These are phyloP conservation scores for Synergus laeviventris DNA, from an alignment of 2,888 invertebrate genomes.

Conservation along the genomic window DNA sequence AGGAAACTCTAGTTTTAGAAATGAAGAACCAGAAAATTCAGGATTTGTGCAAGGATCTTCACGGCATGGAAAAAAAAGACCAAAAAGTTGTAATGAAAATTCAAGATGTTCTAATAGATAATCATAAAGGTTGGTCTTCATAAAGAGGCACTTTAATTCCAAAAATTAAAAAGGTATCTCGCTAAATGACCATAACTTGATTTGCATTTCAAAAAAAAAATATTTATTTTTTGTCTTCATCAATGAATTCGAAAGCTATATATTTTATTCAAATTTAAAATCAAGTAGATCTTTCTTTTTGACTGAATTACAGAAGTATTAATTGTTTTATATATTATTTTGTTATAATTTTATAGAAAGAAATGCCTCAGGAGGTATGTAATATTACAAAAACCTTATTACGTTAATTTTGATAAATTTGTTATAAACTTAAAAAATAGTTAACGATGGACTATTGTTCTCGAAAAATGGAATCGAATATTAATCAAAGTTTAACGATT, in stretches of 20 bases:
- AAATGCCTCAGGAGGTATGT: background rate
- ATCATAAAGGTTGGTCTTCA: background rate
- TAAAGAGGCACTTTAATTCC: background rate
- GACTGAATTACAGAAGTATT: background rate
- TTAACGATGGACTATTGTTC: background rate
- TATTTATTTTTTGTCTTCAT: background rate
- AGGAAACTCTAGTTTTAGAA: background rate
- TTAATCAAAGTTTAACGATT: background rate
- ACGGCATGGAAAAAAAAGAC: no score
- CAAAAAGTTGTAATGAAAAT: no score
- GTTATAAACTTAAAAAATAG: background rate
- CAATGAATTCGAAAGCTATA: background rate
- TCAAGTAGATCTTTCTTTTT: background rate
- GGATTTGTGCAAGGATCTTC: no score
- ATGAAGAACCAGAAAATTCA: no score
- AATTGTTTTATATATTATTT: no score
- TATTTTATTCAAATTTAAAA: background rate
- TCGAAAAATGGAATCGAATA: background rate
- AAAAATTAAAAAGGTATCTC: background rate
- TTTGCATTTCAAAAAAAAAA: background rate
- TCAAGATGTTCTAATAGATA: background rate
- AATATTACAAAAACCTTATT: background rate
- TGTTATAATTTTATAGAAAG: background rate
- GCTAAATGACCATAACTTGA: background rate
- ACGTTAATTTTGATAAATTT: no score